These are phyloP conservation scores for Sarcophaga bullata DNA, from an alignment of 1,140 invertebrate species.

Conservation along the genomic window DNA sequence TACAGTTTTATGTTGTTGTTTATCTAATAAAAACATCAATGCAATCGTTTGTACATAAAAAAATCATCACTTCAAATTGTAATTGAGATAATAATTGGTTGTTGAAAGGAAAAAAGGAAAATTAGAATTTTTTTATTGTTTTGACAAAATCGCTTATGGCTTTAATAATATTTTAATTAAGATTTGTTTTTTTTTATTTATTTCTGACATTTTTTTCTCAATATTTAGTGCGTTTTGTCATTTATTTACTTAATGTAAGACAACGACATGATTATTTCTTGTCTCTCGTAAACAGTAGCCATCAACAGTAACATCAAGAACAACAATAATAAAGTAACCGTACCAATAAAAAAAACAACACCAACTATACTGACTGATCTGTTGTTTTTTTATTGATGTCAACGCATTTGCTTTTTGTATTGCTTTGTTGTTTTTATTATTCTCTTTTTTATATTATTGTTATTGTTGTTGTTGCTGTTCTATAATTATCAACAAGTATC, in stretches of 20 bases:
- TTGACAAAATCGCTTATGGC: no score
- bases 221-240: no score
- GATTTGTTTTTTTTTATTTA: no score
- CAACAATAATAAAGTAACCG: not conserved
- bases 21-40: constrained; percentile 7
- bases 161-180: no score
- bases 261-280: not conserved
- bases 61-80: not conserved
- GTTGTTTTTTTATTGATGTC: not conserved
- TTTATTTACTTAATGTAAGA: not conserved
- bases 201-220: no score
- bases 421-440: not conserved
- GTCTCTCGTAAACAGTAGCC: not conserved
- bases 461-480: not conserved
- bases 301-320: not conserved
- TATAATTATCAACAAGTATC: not conserved
- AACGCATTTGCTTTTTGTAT: constrained; percentile 11
- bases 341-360: not conserved
- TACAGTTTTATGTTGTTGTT: not conserved
- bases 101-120: not conserved
- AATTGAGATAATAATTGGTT: not conserved
- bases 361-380: not conserved
- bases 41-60: not conserved
- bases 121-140: not conserved
- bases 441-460: not conserved